phyloP scores from a whole-genome alignment of 2,113 vertebrate genomes.

The Microtus oregoni region DNA sequence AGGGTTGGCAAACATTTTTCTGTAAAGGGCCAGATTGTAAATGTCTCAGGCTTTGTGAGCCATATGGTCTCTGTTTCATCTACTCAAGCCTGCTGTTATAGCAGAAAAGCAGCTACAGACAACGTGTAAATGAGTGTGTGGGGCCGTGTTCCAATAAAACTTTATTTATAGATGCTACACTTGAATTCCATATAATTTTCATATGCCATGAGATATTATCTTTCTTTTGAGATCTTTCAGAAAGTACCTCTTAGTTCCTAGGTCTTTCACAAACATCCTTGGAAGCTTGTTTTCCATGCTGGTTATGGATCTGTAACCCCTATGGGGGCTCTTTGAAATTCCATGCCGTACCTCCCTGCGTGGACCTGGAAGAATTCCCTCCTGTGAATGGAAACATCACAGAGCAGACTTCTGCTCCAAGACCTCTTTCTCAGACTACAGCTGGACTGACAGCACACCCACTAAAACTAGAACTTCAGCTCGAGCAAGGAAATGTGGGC shows the following conservation, averaged over 20 bases:
- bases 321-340: conserved; percentile 41
- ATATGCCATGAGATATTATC: neutral
- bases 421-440: conserved; percentile 22
- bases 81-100: neutral
- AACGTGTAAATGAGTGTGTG: neutral
- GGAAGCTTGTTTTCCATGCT: neutral
- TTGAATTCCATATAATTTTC: conserved; percentile 49
- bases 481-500: neutral
- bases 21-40: neutral
- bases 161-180: conserved; percentile 54
- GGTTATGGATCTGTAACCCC: neutral
- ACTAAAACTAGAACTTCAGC: neutral
- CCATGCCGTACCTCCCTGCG: neutral
- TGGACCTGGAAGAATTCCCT: conserved; percentile 47
- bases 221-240: conserved; percentile 14
- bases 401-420: conserved; percentile 22
- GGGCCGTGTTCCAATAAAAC: conserved; percentile 42
- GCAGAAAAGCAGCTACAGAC: conserved; percentile 26
- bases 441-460: conserved; percentile 12
- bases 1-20: neutral
- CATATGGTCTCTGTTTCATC: conserved; percentile 42
- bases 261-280: neutral
- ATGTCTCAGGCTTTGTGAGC: conserved; percentile 25
- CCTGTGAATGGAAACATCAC: conserved; percentile 52
- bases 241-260: neutral